These are phyloP conservation scores for Orthonyx spaldingii DNA, from an alignment of 2,113 vertebrate species.

Conservation along the genomic window DNA sequence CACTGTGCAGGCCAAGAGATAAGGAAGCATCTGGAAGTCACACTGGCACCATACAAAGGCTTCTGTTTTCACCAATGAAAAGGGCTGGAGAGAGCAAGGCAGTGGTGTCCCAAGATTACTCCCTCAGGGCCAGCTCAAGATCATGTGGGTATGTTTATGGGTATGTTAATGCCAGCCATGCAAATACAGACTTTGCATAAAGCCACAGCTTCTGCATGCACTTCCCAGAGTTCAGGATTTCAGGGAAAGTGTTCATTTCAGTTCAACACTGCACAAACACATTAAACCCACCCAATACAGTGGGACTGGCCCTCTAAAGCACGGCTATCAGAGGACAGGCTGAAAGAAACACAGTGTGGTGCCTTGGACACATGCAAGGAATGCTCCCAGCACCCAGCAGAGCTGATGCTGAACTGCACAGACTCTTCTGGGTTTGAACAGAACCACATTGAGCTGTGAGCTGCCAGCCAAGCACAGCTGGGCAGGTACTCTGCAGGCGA, in stretches of 20 bases:
- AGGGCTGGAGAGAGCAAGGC: neutral
- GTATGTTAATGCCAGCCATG: neutral
- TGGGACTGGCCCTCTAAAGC: neutral
- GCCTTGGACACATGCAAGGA: neutral
- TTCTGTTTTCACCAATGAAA: neutral
- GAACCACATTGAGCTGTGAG: neutral
- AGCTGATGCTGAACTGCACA: neutral
- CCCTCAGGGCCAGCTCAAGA: neutral
- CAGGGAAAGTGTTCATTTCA: neutral
- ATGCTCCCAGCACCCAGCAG: neutral
- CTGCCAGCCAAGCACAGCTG: neutral
- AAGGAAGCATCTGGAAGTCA: neutral
- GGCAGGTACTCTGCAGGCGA: rapidly evolving
- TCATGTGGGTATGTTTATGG: neutral
- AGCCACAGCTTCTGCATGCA: neutral
- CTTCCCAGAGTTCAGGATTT: neutral
- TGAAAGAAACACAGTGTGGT: rapidly evolving
- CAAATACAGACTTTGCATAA: neutral
- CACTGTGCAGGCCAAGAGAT: neutral
- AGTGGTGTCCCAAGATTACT: neutral
- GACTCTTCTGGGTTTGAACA: neutral
- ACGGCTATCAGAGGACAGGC: neutral
- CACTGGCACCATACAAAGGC: neutral
- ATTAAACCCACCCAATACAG: neutral
- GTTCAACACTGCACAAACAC: neutral